Base-by-base conservation (phyloP, 2,797 vertebrate genomes). In the Gouania willdenowi region DNA sequence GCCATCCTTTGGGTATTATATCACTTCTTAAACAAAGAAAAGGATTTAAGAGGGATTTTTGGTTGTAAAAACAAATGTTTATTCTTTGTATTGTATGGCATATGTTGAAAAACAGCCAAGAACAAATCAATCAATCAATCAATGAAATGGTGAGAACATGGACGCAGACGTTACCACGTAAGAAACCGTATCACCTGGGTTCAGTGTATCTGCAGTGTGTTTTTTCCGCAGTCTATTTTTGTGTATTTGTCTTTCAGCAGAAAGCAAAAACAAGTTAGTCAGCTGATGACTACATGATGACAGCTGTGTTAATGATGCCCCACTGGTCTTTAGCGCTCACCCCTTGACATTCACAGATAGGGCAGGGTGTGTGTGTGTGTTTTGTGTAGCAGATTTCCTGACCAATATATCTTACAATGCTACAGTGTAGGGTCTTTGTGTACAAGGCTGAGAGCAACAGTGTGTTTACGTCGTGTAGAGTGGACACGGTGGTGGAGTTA, bases 231-330 rank as follows among this genome's bases (percentile, higher is more conserved):
- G n/a, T 46, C 30, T 26, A 12, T 24, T 32, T 22, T 31, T 37
- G 26, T 46, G 11, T 41, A 37, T 54, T 35, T 66, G 50, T 48
- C 14, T 70, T 49, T 60, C 29, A 51, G 48, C 38, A 32, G 34
- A 8, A 46, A 29, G 55, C 48, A 65, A 63, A 75, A 80, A 80
- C 71, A 79, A 66, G 52, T 74, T 66, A 56, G 70, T 80, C 69
- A 58, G 52, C 56, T 42, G 59, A 75, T 78, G 73, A 81, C 62
- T 78, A 57, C 71, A 74, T 71, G 59, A 37, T 82, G 75, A 78
- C 63, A 56, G 69, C 64, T 66, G 65, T 67, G 55, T 81, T 75
- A 72, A 80, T 75, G 66, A 79, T 66, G 65, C 61, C 52, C 50
- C 56, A 34, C 36, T 15, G 47, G 44, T 59, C 71, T 58, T 50